A percentile compares a stretch with the other conserved stretches of the same genome.
These are phyloP conservation scores for Aleiodes leptofemur DNA, from an alignment of 2,888 invertebrate genomes.

Conservation along the genomic window DNA sequence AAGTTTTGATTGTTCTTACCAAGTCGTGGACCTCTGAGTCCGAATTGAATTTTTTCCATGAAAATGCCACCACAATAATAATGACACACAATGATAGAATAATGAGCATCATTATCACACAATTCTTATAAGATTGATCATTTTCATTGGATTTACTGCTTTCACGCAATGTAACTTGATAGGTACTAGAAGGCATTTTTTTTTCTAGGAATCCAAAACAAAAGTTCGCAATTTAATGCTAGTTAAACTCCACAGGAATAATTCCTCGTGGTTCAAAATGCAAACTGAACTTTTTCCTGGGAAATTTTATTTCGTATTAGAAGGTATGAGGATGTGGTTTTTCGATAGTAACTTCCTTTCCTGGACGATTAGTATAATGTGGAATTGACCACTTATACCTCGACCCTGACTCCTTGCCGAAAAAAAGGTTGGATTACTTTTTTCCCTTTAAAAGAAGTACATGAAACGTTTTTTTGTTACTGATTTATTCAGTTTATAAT, in stretches of 20 bases:
- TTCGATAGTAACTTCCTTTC: slow-evolving; percentile 60
- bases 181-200: slow-evolving; percentile 59
- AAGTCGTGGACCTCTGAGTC: too few species aligned
- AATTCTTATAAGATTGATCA: slow-evolving; percentile 62
- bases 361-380: slow-evolving; percentile 40
- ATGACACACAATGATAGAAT: slow-evolving; percentile 60
- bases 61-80: slow-evolving; percentile 54
- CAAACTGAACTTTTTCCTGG: background rate
- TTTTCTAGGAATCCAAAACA: background rate
- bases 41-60: slow-evolving; percentile 51
- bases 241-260: background rate
- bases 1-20: too few species aligned
- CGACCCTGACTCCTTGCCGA: slow-evolving; percentile 40
- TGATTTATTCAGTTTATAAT: too few species aligned
- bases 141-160: slow-evolving; percentile 50
- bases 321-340: slow-evolving; percentile 57
- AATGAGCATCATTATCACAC: slow-evolving; percentile 58
- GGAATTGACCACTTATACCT: too few species aligned
- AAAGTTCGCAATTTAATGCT: background rate
- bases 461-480: too few species aligned
- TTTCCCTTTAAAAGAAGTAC: too few species aligned
- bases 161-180: slow-evolving; percentile 54
- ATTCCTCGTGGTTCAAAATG: background rate
- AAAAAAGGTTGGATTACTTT: too few species aligned
- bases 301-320: background rate